A percentile compares a stretch with the other conserved stretches of the same genome.
Conservation (phyloP, 1,140 invertebrate species). For the Pseudomyrmex cubaensis region DNA sequence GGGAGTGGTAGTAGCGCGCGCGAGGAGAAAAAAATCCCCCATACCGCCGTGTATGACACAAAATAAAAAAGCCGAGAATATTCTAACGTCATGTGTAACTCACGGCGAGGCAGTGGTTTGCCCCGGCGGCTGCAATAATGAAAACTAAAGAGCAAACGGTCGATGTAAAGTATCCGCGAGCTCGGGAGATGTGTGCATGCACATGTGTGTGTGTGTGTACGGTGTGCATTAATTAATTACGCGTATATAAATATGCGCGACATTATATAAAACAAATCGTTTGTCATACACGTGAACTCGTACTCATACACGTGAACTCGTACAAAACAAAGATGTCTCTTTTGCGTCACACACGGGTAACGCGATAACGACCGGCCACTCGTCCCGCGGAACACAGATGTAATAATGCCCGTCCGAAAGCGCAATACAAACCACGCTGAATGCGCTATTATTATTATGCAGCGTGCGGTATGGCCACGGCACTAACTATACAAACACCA, state of each 20-base stretch:
- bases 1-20: not conserved
- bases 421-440: conserved; percentile 52
- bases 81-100: conserved; percentile 20
- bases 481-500: conserved; percentile 53
- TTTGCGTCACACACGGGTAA: conserved; percentile 37
- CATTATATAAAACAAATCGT: conserved; percentile 44
- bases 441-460: conserved; percentile 59
- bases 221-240: conserved; percentile 32
- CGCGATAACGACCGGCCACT: conserved; percentile 49
- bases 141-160: conserved; percentile 44
- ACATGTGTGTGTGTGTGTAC: not conserved
- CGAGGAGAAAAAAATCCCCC: not conserved
- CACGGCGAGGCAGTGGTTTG: conserved; percentile 9
- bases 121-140: conserved; percentile 27
- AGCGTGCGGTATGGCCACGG: conserved; percentile 24
- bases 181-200: conserved; percentile 3
- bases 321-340: conserved; percentile 44
- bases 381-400: conserved; percentile 47
- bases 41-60: not conserved
- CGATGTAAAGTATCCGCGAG: conserved; percentile 48
- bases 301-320: conserved; percentile 47
- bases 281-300: conserved; percentile 51
- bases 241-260: conserved; percentile 56
- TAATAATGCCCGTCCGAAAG: conserved; percentile 54
- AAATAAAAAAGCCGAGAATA: conserved; percentile 9